Evolutionary conservation across 2,113 vertebrate genomes (phyloP), one percentile per base, ranked within the genome.

Genomic region (Cyprinodon brontotheroides): DNA sequence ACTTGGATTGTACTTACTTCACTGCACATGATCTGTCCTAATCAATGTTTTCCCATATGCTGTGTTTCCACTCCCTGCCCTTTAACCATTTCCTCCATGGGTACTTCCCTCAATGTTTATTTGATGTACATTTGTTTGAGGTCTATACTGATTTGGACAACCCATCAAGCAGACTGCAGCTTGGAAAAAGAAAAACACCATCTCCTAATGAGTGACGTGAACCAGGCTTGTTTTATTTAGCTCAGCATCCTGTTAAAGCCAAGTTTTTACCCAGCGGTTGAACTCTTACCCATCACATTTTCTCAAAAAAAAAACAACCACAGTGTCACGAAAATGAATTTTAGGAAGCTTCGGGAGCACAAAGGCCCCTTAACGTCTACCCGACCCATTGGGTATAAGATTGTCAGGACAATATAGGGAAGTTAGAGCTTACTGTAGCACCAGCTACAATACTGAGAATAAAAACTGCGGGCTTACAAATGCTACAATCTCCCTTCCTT

Each of bases 401-500:
- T 65, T 67, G 70, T 68, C 61, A 22, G 67, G 82, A 89, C 87
- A 92, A 91, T 90, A 79, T 79, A 74, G 43, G 87, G 89, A 93
- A 89, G 79, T 74, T 66, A 76, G 66, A 41, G 63, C 65, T 59
- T 77, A 43, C 65, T 72, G 62, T 57, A 86, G 70, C 41, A 61
- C 17, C 57, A 68, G 72, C 63, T 65, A 78, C 63, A 47, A 63
- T 40, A 50, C 68, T 36, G 38, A 78, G 79, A 86, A 81, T 81
- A 74, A 66, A 78, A 78, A 79, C 73, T 9, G 66, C 50, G 70
- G 65, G 43, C 70, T 74, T 82, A 68, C 70, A 43, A 63, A 68
- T 61, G 72, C 14, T 65, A 43, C 77, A 75, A 39, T 41, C 5
- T 12, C 47, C 59, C 67, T 81, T 81, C 65, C 67, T 61, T 75